phyloP scores from a whole-genome alignment of 2,113 vertebrate genomes.

The Campylomormyrus numenius region DNA sequence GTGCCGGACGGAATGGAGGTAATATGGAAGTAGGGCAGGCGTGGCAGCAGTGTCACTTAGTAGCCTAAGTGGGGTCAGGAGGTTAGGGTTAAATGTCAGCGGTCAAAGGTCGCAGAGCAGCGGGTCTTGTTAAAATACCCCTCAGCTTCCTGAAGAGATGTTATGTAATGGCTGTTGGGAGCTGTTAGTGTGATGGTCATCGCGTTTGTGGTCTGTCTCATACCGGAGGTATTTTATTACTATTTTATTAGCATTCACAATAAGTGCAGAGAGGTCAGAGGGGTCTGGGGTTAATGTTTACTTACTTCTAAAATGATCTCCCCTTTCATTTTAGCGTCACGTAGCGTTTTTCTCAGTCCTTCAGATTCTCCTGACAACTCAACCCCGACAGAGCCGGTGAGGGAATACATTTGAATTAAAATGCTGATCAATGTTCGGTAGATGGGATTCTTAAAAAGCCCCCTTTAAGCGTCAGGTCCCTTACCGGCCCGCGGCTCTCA shows the following conservation, averaged over 20 bases:
- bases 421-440: neutral
- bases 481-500: neutral
- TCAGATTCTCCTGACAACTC: neutral
- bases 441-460: neutral
- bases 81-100: constrained; percentile 50
- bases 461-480: neutral
- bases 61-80: constrained; percentile 60
- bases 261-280: constrained; percentile 44
- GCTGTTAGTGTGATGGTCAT: constrained; percentile 40
- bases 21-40: neutral
- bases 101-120: constrained; percentile 53
- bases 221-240: constrained; percentile 52
- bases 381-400: neutral
- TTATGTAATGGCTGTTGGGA: constrained; percentile 60
- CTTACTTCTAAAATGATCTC: constrained; percentile 9
- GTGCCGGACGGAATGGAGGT: neutral
- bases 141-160: constrained; percentile 62
- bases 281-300: constrained; percentile 34
- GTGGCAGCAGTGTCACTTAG: constrained; percentile 25
- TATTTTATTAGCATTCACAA: constrained; percentile 42
- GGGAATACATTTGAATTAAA: neutral
- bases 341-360: neutral
- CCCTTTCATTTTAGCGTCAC: neutral
- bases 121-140: constrained; percentile 65
- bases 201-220: constrained; percentile 41